These are phyloP conservation scores for Patella caerulea DNA, from an alignment of 2,888 invertebrate species.

Conservation along the genomic window DNA sequence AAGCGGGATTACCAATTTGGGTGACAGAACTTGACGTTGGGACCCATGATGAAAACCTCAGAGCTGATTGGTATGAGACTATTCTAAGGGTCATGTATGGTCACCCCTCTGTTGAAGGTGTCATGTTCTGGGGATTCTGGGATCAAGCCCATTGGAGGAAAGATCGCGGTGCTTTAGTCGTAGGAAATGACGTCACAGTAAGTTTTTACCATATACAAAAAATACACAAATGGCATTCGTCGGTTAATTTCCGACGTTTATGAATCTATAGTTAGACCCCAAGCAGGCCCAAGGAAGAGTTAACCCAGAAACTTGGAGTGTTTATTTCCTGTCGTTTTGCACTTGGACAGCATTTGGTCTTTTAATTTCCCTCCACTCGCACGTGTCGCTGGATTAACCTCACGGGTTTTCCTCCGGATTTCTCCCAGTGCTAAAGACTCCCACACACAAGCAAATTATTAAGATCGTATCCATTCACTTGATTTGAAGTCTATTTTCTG, in stretches of 20 bases:
- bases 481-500: no score
- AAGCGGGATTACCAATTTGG: constrained; percentile 43
- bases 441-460: no score
- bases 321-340: no score
- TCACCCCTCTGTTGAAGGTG: constrained; percentile 36
- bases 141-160: constrained; percentile 28
- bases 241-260: not conserved
- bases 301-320: no score
- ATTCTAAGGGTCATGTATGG: constrained; percentile 35
- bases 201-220: not conserved
- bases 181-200: constrained; percentile 28
- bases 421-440: no score
- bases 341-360: no score
- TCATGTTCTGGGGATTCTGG: constrained; percentile 7
- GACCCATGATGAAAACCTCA: constrained; percentile 35
- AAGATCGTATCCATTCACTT: no score
- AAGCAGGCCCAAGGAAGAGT: no score
- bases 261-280: no score
- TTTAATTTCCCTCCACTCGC: no score
- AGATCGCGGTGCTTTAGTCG: constrained; percentile 24
- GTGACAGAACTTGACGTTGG: constrained; percentile 41
- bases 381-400: no score
- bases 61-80: constrained; percentile 36
- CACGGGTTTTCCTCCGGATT: no score
- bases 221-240: not conserved